Base-by-base conservation (phyloP, 2,113 vertebrate species). In the Pygoscelis antarcticus region DNA sequence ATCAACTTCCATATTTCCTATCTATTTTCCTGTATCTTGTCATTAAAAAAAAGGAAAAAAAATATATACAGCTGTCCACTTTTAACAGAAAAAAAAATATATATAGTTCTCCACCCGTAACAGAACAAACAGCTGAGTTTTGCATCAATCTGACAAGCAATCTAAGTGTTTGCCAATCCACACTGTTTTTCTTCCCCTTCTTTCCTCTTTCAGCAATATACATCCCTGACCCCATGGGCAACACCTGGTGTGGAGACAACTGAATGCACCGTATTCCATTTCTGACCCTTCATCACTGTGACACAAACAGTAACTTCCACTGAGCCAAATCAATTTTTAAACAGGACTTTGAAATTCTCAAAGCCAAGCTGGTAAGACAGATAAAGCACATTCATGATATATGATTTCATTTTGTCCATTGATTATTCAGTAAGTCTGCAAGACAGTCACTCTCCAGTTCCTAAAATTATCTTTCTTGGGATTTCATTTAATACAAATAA, bases 401-500 rank as follows among this genome's bases (percentile, higher is more conserved):
- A 44, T 2, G 4, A 52, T 78, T 83, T 74, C 58, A 34, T 49
- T 68, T 83, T 65, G 64, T 8, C 47, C 69, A 26, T 0, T 17
- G 76, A 19, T 46, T 42, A 19, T 19, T 57, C 78, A 81, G 13
- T 38, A 19, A 75, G 23, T 9, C 60, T 79, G 58, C 32, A 26
- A 87, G 26, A 16, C 30, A 29, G 11, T 40, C 55, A 32, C 22
- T 54, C 68, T 25, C 57, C 52, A 23, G 10, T 5, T 75, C 51
- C 87, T 38, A 32, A 54, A 91, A 17, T 34, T 20, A 65, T 51
- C 74, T 61, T 79, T 36, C 81, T 22, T 30, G 58, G 54, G 74
- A 55, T 55, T 87, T 72, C 62, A 58, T 57, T 83, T 77, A 85
- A 80, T 85, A 83, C n/a, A 83, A 96, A 90, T 75, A 91, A 69